Conservation (phyloP, 2,888 invertebrate species). For the Physocephala rufipes region DNA sequence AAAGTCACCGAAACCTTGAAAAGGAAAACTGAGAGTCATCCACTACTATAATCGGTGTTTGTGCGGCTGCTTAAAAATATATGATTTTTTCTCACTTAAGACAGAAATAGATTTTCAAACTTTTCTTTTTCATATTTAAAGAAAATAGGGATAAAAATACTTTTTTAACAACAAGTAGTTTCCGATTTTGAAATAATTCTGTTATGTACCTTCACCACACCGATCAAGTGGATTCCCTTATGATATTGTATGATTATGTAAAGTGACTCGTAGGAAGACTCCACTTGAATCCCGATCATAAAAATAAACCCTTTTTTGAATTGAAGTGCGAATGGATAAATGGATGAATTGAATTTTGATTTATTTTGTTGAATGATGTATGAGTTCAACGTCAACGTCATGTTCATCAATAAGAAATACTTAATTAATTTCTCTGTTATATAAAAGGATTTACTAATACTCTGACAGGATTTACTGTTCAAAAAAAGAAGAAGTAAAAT, state of each 20-base stretch:
- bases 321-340: conserved; percentile 16
- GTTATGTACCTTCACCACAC: no score
- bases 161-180: conserved; percentile 7
- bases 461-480: no score
- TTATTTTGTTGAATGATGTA: not conserved
- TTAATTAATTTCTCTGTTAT: not conserved
- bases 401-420: not conserved
- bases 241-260: not conserved
- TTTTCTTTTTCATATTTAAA: no score
- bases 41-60: no score
- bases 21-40: not conserved
- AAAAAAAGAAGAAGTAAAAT: no score
- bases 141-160: not conserved
- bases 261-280: conserved; percentile 1
- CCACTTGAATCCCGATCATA: not conserved
- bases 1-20: not conserved
- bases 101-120: no score
- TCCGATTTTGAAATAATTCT: not conserved
- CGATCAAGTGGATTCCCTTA: conserved; percentile 12
- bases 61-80: no score
- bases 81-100: no score
- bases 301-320: not conserved
- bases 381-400: not conserved
- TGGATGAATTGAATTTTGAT: conserved; percentile 17
- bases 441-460: not conserved